phyloP scores from a whole-genome alignment of 30 jellyfish, hydroid and myxozoan genomes.

The Hydra vulgaris region DNA sequence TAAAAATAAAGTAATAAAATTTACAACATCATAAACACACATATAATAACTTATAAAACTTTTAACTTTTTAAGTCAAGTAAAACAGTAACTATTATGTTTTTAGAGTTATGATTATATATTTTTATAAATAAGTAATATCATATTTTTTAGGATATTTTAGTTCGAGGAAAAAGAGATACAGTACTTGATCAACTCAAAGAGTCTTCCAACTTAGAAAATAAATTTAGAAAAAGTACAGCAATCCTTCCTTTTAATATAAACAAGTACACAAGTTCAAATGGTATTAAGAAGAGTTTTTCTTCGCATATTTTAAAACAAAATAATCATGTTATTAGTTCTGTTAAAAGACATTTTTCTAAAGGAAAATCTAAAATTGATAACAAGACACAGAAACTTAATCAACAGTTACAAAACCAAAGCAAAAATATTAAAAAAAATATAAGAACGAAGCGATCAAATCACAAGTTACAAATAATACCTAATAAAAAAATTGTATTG shows the following conservation, averaged over 20 bases:
- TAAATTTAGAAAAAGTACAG: not conserved
- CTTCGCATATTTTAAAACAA: not conserved
- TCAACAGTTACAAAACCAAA: not conserved
- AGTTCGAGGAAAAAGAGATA: not conserved
- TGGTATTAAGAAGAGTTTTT: not conserved
- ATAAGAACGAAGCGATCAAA: not conserved
- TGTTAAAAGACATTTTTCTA: too few species aligned
- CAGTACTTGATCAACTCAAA: not conserved
- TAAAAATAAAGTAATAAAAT: too few species aligned
- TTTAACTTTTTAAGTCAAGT: too few species aligned
- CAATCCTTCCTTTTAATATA: not conserved
- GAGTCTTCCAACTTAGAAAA: not conserved
- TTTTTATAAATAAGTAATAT: too few species aligned
- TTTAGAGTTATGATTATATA: not conserved
- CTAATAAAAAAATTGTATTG: not conserved
- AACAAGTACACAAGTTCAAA: not conserved
- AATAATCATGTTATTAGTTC: too few species aligned
- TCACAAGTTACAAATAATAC: not conserved
- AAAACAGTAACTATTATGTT: too few species aligned
- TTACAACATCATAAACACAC: too few species aligned
- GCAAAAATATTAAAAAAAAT: not conserved
- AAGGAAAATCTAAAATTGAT: too few species aligned
- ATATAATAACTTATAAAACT: too few species aligned
- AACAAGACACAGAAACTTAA: too few species aligned
- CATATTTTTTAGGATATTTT: not conserved